Conservation (phyloP, 2,113 vertebrate genomes). For the Gnathonemus longibarbis region DNA sequence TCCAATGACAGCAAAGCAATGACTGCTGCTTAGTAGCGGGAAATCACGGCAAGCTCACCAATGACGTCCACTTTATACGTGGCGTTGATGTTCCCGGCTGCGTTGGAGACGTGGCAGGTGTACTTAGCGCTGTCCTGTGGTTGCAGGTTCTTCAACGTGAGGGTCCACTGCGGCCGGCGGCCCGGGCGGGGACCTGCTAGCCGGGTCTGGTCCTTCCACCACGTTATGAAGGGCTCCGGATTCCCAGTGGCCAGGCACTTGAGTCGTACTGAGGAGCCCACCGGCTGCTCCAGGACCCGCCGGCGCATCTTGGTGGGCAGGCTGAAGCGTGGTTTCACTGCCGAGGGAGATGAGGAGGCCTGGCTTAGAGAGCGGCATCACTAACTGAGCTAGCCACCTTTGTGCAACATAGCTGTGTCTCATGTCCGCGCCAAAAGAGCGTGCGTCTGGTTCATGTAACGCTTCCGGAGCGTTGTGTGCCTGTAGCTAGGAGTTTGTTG, state of each 20-base stretch:
- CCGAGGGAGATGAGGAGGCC: neutral
- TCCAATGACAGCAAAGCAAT: neutral
- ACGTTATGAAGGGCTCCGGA: slow-evolving; percentile 43
- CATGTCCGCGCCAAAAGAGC: neutral
- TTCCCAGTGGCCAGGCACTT: slow-evolving; percentile 47
- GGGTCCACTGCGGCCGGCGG: slow-evolving; percentile 46
- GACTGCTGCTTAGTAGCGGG: neutral
- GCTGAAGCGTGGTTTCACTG: slow-evolving; percentile 48
- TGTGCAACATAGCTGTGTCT: neutral
- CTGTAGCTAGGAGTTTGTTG: neutral
- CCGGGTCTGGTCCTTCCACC: slow-evolving; percentile 48
- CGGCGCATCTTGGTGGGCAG: slow-evolving; percentile 49
- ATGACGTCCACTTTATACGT: slow-evolving; percentile 53
- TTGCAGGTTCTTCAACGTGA: slow-evolving; percentile 48
- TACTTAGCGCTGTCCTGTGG: slow-evolving; percentile 49
- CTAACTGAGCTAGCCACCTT: neutral
- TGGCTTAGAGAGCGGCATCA: neutral
- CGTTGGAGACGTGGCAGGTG: slow-evolving; percentile 47
- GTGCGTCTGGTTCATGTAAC: neutral
- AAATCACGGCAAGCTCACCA: slow-evolving; percentile 27
- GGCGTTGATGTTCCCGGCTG: slow-evolving; percentile 48
- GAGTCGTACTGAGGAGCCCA: slow-evolving; percentile 49
- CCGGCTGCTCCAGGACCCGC: slow-evolving; percentile 43
- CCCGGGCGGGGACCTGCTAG: slow-evolving; percentile 27
- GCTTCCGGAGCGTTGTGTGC: neutral